phyloP scores from a whole-genome alignment of 2,888 invertebrate genomes.

The Synanthedon formicaeformis region DNA sequence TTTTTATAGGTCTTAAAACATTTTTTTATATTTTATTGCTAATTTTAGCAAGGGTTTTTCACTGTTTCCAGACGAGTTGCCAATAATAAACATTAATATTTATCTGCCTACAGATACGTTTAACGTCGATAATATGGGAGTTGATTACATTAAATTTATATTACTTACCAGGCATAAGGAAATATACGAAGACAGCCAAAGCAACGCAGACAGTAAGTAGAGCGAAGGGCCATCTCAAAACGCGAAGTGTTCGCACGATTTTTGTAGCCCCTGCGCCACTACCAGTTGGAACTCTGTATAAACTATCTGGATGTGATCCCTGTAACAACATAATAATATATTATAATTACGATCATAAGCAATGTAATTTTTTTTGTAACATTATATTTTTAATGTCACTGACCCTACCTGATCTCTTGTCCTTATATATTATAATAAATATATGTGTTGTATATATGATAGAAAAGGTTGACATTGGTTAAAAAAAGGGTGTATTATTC shows the following conservation, averaged over 20 bases:
- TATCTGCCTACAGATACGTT: background rate
- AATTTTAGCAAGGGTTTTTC: no score
- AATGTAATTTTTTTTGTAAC: no score
- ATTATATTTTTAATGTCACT: no score
- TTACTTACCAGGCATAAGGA: constrained; percentile 63
- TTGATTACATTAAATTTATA: background rate
- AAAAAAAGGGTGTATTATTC: no score
- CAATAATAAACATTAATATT: background rate
- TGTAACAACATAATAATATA: constrained; percentile 25
- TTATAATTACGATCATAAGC: background rate
- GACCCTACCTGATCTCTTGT: no score
- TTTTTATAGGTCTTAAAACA: no score
- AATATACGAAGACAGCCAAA: constrained; percentile 61
- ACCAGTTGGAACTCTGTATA: constrained; percentile 49
- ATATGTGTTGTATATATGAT: no score
- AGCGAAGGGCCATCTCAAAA: constrained; percentile 61
- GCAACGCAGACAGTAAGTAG: constrained; percentile 55
- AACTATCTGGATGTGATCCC: constrained; percentile 66
- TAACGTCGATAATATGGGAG: background rate
- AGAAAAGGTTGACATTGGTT: no score
- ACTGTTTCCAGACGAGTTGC: no score
- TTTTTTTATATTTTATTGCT: no score
- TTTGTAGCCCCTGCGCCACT: constrained; percentile 26
- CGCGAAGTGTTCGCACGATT: constrained; percentile 34
- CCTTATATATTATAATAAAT: no score